Evolutionary conservation across 2,113 vertebrate species (phyloP).

Genomic region (Xiphias gladius): DNA sequence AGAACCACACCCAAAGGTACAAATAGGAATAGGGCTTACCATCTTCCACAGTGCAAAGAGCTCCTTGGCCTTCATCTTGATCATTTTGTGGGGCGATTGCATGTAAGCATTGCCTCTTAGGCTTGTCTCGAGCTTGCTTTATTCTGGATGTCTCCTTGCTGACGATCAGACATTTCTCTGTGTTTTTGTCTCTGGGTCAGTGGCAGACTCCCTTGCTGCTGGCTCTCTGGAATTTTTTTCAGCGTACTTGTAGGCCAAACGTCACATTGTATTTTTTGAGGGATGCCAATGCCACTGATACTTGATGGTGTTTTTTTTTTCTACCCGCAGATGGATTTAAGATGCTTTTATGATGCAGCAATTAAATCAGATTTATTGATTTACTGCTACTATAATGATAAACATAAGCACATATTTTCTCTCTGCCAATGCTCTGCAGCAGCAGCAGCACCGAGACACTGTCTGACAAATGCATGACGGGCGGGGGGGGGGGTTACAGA

Average conservation of each 20-base stretch:
- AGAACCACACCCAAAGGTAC: background rate
- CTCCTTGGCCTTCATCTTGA: background rate
- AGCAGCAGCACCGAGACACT: conserved; percentile 49
- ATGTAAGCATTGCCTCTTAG: background rate
- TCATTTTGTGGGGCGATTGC: background rate
- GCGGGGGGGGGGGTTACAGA: conserved; percentile 25
- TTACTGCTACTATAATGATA: background rate
- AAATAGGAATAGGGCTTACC: background rate
- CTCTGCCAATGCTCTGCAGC: conserved; percentile 44
- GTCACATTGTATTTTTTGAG: conserved; percentile 37
- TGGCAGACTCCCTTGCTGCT: conserved; percentile 32
- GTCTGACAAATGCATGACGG: conserved; percentile 74
- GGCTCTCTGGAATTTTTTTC: conserved; percentile 22
- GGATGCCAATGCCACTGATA: conserved; percentile 10
- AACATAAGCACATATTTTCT: conserved; percentile 32
- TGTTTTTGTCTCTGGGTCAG: conserved; percentile 35
- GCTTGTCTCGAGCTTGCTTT: background rate
- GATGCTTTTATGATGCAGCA: background rate
- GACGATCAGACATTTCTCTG: conserved; percentile 31
- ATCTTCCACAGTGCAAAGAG: conserved; percentile 4
- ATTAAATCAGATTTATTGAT: background rate
- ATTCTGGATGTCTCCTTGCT: background rate
- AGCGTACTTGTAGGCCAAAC: conserved; percentile 33
- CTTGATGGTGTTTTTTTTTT: conserved; percentile 16
- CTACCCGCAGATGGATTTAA: background rate